phyloP scores from a whole-genome alignment of 2,113 vertebrate genomes.

The Arvicanthis niloticus region DNA sequence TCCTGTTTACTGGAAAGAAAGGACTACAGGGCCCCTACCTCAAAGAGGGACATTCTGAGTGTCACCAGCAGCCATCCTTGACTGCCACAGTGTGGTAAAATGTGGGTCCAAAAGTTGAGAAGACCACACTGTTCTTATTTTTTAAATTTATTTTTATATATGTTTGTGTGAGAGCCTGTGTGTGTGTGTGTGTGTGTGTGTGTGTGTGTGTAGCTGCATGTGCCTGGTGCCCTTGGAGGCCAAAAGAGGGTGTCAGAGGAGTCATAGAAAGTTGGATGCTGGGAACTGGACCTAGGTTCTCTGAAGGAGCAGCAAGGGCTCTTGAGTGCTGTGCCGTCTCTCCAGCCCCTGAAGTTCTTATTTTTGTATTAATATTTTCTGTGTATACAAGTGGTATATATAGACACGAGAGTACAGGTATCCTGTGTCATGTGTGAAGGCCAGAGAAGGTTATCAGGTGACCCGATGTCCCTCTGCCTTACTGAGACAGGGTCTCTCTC shows the following conservation, averaged over 20 bases:
- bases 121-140: neutral
- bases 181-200: neutral
- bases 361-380: neutral
- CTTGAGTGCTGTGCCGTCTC: neutral
- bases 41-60: neutral
- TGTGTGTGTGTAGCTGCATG: neutral
- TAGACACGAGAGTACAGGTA: neutral
- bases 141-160: neutral
- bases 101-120: neutral
- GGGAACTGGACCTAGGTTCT: neutral
- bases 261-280: neutral
- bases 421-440: neutral
- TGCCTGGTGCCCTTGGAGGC: neutral
- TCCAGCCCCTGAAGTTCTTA: neutral
- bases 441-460: neutral
- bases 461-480: neutral
- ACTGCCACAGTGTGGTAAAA: neutral
- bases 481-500: neutral
- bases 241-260: neutral
- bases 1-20: slow-evolving; percentile 21
- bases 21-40: neutral
- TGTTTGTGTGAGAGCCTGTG: neutral
- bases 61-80: neutral
- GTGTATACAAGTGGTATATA: neutral
- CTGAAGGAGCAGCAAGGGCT: neutral